Evolutionary conservation across 1,140 invertebrate genomes (phyloP), one percentile per base, ranked within the genome.

Genomic region (Diachasma alloeum): DNA sequence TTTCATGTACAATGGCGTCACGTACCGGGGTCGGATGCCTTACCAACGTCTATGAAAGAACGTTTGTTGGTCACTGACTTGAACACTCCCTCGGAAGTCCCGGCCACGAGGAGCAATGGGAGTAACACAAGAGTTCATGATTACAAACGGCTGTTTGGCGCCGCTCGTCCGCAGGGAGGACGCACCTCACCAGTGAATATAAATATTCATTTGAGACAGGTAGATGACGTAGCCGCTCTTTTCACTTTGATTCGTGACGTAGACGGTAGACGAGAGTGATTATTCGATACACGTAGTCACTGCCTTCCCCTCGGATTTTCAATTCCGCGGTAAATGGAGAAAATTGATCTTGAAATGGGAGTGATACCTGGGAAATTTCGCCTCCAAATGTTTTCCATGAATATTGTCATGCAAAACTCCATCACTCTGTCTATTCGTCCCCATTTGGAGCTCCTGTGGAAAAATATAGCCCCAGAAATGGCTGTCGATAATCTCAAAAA

Each of bases 1-100:
- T 85, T 42, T 79, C 81, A 80, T 81, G 78, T 78, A 80, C 82
- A 82, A 77, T 81, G 36, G 77, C 79, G 81, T 80, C 81, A 81
- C 81, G 81, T 81, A 75, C 80, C 59, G 69, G 71, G 73, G 74
- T 73, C 78, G 74, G 39, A 39, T 24, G 13, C 36, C 24, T 44
- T 59, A 22, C 5, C 2, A 31, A 36, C 44, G 0, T 48, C 31
- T 26, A 48, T 68, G 31, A 73, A 19, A 11, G 22, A 69, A 22
- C 11, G 72, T 42, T 44, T 46, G 42, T 75, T 70, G 22, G 39
- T 15, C 5, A 37, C 46, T 79, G n/a, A 72, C 37, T 56, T 74
- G 19, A 63, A 63, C 59, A 63, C 24, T 3, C 19, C 72, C 37
- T 39, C 24, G 48, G 44, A 63, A 17, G 59, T 73, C 77, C 44